These are phyloP conservation scores for Stenurella melanura DNA, from an alignment of 2,888 invertebrate species.

Conservation along the genomic window DNA sequence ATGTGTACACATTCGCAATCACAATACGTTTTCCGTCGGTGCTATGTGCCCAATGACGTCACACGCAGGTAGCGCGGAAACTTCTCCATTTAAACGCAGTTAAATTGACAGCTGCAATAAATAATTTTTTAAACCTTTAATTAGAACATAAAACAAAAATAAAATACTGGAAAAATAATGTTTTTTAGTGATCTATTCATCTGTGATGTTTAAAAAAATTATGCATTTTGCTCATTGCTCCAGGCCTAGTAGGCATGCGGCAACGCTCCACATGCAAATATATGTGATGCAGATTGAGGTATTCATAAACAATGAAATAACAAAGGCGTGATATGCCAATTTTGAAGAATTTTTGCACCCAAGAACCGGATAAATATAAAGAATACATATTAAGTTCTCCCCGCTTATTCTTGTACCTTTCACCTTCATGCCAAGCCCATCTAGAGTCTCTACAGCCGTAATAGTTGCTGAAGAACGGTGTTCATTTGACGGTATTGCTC, in stretches of 20 bases:
- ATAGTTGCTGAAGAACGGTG: slow-evolving; percentile 55
- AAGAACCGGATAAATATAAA: slow-evolving; percentile 44
- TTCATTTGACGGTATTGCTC: slow-evolving; percentile 17
- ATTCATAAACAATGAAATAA: slow-evolving; percentile 26
- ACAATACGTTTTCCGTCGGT: too few species aligned
- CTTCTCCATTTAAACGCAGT: too few species aligned
- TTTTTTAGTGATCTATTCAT: too few species aligned
- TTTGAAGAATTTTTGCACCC: slow-evolving; percentile 40
- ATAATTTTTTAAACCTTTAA: too few species aligned
- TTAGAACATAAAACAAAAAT: too few species aligned
- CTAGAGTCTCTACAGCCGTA: slow-evolving; percentile 52
- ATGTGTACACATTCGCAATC: too few species aligned
- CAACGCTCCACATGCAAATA: not conserved
- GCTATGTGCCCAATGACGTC: too few species aligned
- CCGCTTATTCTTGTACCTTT: slow-evolving; percentile 60
- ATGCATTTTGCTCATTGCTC: too few species aligned
- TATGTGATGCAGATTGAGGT: not conserved
- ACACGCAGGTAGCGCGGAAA: too few species aligned
- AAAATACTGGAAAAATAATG: too few species aligned
- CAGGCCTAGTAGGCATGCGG: not conserved
- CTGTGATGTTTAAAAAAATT: too few species aligned
- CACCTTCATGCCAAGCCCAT: slow-evolving; percentile 62
- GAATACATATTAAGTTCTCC: slow-evolving; percentile 52
- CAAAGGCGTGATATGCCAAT: slow-evolving; percentile 44
- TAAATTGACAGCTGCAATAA: too few species aligned